Evolutionary conservation across 2,113 vertebrate species (phyloP), one percentile per base, ranked within the genome.

Genomic region (Sinocyclocheilus anophthalmus): DNA sequence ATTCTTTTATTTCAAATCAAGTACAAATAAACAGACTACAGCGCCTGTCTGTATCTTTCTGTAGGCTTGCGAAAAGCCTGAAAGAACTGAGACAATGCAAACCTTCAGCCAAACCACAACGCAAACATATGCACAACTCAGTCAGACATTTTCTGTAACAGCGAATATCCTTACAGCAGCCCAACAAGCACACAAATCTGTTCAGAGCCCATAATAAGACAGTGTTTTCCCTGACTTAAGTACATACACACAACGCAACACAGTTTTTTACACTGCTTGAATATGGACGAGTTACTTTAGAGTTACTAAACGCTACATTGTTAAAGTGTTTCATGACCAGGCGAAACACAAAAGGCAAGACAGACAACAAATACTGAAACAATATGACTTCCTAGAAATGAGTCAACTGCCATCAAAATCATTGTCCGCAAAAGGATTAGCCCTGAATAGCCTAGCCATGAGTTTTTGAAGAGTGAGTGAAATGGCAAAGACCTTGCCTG

Each of bases 401-500:
- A 84, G 67, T 50, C 39, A 81, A 75, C 78, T 87, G 70, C 61
- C 63, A 42, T 78, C 77, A 37, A 81, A 86, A 79, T 67, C 42
- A 83, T 63, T 83, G 48, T 83, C 84, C 53, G 50, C 84, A 61
- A 83, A 87, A 73, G 73, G 76, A 69, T 87, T 50, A 63, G 80
- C 33, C 61, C 59, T 37, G 84, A 69, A 83, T 83, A 73, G 50
- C 57, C 67, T 45, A 83, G 86, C 73, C 78, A 42, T 30, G 81
- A 69, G 69, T 82, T 73, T 86, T 76, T 75, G 30, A 76, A 81
- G 80, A 87, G 72, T 33, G 45, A 90, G 88, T 90, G 88, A 91
- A 83, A 90, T 90, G 92, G 93, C 90, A 91, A 87, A 87, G 92
- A 94, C 92, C 92, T 90, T 93, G 93, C 91, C 85, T 90, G 85